Evolutionary conservation across 2,888 invertebrate species (phyloP), one percentile per base, ranked within the genome.

Genomic region (Yponomeuta evonymella): DNA sequence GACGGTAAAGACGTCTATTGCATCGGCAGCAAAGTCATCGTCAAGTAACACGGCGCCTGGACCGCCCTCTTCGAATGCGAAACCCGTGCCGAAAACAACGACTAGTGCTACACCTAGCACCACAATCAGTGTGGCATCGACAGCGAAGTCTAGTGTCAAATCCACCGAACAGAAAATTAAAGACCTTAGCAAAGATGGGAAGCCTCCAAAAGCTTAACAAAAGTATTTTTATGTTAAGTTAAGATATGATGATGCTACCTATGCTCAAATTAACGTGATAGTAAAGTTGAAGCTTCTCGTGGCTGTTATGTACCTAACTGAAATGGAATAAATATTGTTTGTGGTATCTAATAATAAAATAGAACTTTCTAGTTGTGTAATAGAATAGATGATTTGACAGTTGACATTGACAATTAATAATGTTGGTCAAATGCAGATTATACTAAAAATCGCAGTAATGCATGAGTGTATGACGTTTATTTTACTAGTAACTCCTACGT

Each of bases 231-330:
- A 75, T 73, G 75, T 69, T 75, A 74, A 70, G 73, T 74, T 81
- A 81, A 77, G 73, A 77, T 75, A 74, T 76, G 77, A 33, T 15
- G 30, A n/a, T 36, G 36, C 43, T 12, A 81, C 73, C 77, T 76
- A 75, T 75, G 85, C 84, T 85, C 85, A 85, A 84, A 76, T 77
- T 78, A 79, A 81, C 78, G 79, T 79, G 79, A 79, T 85, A 83
- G 67, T 51, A 65, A 66, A 70, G 10, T 70, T 70, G 70, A 58
- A 58, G 51, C 51, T 58, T 58, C 51, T 58, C 51, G 12, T 58
- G 12, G 12, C 51, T 58, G 51, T 58, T 15, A 58, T 58, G 3
- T 58, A n/a, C n/a, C n/a, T n/a, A 15, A 58, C 51, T 58, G 51
- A 58, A 58, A 12, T 15, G 51, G 51, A 58, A 15, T 58, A 15